Evolutionary conservation across 2,888 invertebrate genomes (phyloP).

Genomic region (Euplexia lucipara): DNA sequence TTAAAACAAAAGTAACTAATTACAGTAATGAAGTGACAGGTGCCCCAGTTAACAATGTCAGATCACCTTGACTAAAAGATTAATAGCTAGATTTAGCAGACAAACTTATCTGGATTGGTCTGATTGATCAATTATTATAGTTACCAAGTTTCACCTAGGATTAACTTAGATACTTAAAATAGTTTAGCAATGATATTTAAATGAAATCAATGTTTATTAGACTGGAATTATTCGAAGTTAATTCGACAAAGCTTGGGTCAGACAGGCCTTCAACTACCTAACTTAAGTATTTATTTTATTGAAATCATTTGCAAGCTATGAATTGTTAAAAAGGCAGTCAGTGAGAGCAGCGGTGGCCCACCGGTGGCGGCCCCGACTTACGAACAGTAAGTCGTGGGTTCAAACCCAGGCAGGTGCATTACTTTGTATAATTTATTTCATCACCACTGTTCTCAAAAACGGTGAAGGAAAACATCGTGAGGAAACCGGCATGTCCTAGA

Average conservation of each 20-base stretch:
- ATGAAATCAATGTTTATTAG: slow-evolving; percentile 5
- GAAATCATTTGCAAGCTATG: too few species aligned
- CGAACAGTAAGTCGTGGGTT: too few species aligned
- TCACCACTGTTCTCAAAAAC: too few species aligned
- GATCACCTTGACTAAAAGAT: slow-evolving; percentile 51
- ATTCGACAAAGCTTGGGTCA: not conserved
- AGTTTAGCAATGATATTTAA: slow-evolving; percentile 14
- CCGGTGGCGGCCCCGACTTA: too few species aligned
- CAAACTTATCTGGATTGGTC: slow-evolving; percentile 42
- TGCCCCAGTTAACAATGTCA: slow-evolving; percentile 39
- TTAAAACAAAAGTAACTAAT: slow-evolving; percentile 14
- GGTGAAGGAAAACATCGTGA: too few species aligned
- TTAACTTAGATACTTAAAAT: slow-evolving; percentile 5
- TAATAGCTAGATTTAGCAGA: slow-evolving; percentile 42
- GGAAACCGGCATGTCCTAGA: too few species aligned
- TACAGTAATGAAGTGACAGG: slow-evolving; percentile 31
- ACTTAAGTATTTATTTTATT: too few species aligned
- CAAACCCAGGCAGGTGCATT: too few species aligned
- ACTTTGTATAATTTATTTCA: too few species aligned
- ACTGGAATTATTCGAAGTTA: not conserved
- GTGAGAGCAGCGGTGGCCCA: too few species aligned
- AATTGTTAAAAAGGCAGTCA: too few species aligned
- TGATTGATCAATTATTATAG: slow-evolving; percentile 61
- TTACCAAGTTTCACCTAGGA: slow-evolving; percentile 36
- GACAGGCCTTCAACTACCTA: not conserved